Evolutionary conservation across 2,888 invertebrate genomes (phyloP).

Genomic region (Orchesella flavescens): DNA sequence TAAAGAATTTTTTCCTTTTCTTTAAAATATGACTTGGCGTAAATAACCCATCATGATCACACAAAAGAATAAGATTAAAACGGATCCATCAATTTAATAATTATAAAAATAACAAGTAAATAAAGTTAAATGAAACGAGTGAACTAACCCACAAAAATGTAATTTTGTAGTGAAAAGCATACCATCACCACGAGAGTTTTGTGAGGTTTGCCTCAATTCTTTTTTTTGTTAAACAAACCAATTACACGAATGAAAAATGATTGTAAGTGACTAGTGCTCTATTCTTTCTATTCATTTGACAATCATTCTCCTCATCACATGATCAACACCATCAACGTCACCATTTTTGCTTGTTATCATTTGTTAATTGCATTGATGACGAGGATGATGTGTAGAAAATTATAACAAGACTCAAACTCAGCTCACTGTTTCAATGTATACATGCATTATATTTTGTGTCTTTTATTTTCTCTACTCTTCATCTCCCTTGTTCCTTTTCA

Average conservation of each 20-base stretch:
- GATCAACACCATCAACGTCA: constrained; percentile 14
- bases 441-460: background rate
- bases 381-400: constrained; percentile 24
- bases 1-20: background rate
- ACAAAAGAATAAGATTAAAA: background rate
- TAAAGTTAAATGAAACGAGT: constrained; percentile 30
- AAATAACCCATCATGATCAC: background rate
- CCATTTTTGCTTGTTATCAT: constrained; percentile 56
- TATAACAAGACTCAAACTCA: constrained; percentile 15
- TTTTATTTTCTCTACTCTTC: constrained; percentile 8
- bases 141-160: background rate
- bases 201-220: background rate
- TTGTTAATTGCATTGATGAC: constrained; percentile 53
- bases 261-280: constrained; percentile 47
- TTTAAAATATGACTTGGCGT: constrained; percentile 18
- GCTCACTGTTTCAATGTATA: constrained; percentile 7
- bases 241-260: constrained; percentile 63
- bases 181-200: background rate
- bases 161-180: background rate
- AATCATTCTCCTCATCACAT: constrained; percentile 35
- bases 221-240: constrained; percentile 35
- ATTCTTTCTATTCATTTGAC: constrained; percentile 54
- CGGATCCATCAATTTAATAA: constrained; percentile 19
- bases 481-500: constrained; percentile 32
- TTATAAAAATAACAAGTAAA: constrained; percentile 25